Evolutionary conservation across 37 sponge, comb jelly and placozoan genomes (phyloP).

Genomic region (Bolinopsis microptera): DNA sequence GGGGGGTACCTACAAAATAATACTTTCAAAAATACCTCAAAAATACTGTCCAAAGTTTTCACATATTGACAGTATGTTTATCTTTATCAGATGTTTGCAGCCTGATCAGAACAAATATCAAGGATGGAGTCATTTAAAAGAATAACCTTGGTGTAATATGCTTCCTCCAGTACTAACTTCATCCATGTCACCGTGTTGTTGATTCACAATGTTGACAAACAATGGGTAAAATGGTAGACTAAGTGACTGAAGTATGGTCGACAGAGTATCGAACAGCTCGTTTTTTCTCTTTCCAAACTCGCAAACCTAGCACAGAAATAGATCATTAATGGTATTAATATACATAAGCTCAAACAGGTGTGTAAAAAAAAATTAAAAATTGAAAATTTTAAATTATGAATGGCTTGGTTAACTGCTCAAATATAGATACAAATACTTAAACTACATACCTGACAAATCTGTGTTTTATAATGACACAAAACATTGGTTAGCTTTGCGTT

Average conservation of each 20-base stretch:
- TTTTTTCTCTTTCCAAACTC: neutral
- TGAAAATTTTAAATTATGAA: too few relatives aligned
- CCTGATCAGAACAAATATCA: conserved; percentile 7
- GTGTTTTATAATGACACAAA: conserved; percentile 55
- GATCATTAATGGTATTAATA: too few relatives aligned
- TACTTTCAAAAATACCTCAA: too few relatives aligned
- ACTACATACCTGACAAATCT: conserved; percentile 9
- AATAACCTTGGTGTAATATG: conserved; percentile 19
- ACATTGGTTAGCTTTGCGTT: conserved; percentile 28
- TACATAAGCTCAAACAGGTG: too few relatives aligned
- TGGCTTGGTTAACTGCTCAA: too few relatives aligned
- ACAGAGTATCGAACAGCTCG: conserved; percentile 39
- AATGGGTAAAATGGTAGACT: conserved; percentile 59
- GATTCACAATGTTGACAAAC: conserved; percentile 50
- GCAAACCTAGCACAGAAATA: conserved; percentile 11
- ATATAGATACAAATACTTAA: too few relatives aligned
- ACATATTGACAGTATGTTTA: neutral
- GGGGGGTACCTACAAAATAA: too few relatives aligned
- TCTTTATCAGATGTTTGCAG: neutral
- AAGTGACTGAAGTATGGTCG: neutral
- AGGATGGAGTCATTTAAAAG: conserved; percentile 17
- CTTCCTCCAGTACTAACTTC: neutral
- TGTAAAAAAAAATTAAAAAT: too few relatives aligned
- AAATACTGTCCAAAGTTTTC: neutral
- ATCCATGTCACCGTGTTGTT: conserved; percentile 29